These are phyloP conservation scores for Catharus minimus DNA, from an alignment of 2,113 vertebrate species.

Conservation along the genomic window DNA sequence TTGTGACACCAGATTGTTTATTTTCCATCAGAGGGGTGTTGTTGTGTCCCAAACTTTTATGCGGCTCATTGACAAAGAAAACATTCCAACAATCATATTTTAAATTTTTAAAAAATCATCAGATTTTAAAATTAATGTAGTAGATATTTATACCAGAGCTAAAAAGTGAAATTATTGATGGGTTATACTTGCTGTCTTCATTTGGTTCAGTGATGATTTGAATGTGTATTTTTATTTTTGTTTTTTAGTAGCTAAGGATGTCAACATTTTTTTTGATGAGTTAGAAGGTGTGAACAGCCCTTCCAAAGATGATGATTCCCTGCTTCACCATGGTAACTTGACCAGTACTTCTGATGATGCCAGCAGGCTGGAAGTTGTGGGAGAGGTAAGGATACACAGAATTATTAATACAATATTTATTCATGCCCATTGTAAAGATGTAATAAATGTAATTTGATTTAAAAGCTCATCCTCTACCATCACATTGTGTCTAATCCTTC, in stretches of 20 bases:
- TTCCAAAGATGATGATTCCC: slow-evolving; percentile 88
- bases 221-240: not conserved
- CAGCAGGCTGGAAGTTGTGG: slow-evolving; percentile 79
- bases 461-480: not conserved
- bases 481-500: not conserved
- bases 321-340: slow-evolving; percentile 84
- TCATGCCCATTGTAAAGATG: not conserved
- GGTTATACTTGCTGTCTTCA: not conserved
- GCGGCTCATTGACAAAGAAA: not conserved
- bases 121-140: not conserved
- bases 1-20: not conserved
- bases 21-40: not conserved
- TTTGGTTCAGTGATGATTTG: not conserved
- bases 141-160: not conserved
- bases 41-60: not conserved
- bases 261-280: slow-evolving; percentile 87
- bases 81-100: not conserved
- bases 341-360: slow-evolving; percentile 86
- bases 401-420: not conserved
- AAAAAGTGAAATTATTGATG: not conserved
- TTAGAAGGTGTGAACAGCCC: slow-evolving; percentile 82
- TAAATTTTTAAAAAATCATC: too few relatives aligned
- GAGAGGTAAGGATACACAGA: slow-evolving; percentile 78
- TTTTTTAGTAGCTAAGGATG: slow-evolving; percentile 84
- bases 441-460: not conserved